These are phyloP conservation scores for Prunella fulvescens DNA, from an alignment of 2,113 vertebrate genomes.

Conservation along the genomic window DNA sequence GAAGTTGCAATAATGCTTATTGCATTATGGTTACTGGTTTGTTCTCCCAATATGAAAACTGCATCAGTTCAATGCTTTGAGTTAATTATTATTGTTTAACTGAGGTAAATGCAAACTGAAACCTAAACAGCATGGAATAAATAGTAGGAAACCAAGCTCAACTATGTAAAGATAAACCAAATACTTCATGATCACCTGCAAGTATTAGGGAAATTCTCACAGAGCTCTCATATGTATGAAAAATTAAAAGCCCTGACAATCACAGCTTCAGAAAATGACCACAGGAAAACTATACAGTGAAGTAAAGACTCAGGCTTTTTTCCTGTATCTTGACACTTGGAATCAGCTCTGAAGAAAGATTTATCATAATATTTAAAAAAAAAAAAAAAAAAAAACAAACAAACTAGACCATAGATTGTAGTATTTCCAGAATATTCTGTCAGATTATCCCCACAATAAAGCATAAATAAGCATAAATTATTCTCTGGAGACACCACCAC, in stretches of 20 bases:
- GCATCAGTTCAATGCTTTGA: not conserved
- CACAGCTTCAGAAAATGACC: not conserved
- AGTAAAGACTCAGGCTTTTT: not conserved
- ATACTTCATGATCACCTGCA: not conserved
- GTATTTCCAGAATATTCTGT: not conserved
- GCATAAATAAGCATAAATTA: not conserved
- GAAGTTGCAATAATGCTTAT: not conserved
- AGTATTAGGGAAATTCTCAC: not conserved
- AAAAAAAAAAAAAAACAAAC: not conserved
- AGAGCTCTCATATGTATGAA: not conserved
- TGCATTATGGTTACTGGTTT: not conserved
- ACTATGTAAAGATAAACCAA: not conserved
- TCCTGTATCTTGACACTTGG: not conserved
- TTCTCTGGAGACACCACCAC: not conserved
- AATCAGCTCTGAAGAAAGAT: not conserved
- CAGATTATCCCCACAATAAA: not conserved
- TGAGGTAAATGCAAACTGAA: conserved; percentile 1
- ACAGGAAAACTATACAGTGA: not conserved
- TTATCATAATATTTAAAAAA: not conserved
- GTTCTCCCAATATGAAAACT: not conserved
- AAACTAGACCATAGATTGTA: not conserved
- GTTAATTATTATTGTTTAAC: conserved; percentile 37
- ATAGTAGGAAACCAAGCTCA: not conserved
- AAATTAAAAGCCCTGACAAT: not conserved
- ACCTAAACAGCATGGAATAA: not conserved